Base-by-base conservation (phyloP, 2,113 vertebrate species). In the Gymnorhina tibicen region DNA sequence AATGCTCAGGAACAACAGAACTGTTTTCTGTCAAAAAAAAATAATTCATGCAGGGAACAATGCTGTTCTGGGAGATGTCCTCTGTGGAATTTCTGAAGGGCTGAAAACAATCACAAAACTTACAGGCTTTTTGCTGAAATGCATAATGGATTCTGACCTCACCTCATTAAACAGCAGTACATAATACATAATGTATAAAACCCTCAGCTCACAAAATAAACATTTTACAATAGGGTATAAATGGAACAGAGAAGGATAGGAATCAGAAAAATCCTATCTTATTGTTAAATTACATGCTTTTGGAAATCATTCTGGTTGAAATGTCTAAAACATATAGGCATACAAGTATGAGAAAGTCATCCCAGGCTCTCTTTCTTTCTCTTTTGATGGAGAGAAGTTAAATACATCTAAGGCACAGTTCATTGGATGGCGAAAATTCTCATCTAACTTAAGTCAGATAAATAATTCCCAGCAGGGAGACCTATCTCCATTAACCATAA, bases 141-240 rank as follows among this genome's bases (percentile, higher is more conserved):
- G 41, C 26, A 5, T 85, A 82, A 89, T 93, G 85, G 56, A 47
- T 95, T 94, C 94, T 93, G 53, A 82, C 87, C 82, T 95, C 6
- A 4, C 78, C 42, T 96, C 92, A 94, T 96, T 95, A 79, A 94
- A 90, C 78, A 90, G 27, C 52, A 72, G 33, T 85, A 49, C 39
- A 44, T 85, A 78, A 87, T 63, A 64, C 37, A 60, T 91, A 52
- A 78, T 82, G 24, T 93, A 47, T 64, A 87, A 93, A 91, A 55
- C 23, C 16, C 56, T 62, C 74, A 70, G 35, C 33, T 68, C 19
- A 9, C 37, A 55, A 73, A 87, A 42, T 70, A 75, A 87, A 82
- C 42, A 39, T 78, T 91, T 91, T 75, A 17, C 21, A 81, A 12
- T 6, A 76, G 63, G 8, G 4, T 68, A 26, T 68, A 95, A 96